Evolutionary conservation across 2,797 vertebrate species (phyloP).

Genomic region (Apogon talboti): DNA sequence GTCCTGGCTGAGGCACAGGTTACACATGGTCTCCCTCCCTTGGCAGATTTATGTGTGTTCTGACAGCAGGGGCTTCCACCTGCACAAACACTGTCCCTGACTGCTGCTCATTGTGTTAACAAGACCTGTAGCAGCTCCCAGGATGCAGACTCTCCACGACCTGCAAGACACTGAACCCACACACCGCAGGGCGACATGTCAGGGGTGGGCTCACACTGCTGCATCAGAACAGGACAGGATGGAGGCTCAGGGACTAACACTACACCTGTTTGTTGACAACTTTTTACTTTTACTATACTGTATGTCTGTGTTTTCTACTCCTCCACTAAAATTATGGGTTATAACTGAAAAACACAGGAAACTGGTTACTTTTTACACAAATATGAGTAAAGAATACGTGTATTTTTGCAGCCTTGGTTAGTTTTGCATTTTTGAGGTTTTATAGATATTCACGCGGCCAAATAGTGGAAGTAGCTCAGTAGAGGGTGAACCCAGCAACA

Average conservation of each 20-base stretch:
- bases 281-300: no score
- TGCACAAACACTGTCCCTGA: slow-evolving; percentile 91
- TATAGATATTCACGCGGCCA: background rate
- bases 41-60: slow-evolving; percentile 90
- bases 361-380: no score
- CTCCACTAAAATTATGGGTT: no score
- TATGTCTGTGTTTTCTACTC: no score
- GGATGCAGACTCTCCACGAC: slow-evolving; percentile 41
- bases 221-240: background rate
- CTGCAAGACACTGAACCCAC: slow-evolving; percentile 29
- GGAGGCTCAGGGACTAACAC: background rate
- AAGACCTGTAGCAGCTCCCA: slow-evolving; percentile 83
- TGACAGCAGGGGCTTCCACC: slow-evolving; percentile 88
- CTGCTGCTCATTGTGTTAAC: slow-evolving; percentile 90
- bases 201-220: background rate
- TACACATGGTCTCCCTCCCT: slow-evolving; percentile 78
- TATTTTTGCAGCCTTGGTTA: background rate
- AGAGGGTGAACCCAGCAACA: slow-evolving; percentile 9
- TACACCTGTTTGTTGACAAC: no score
- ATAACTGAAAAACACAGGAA: no score
- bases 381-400: no score
- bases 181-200: slow-evolving; percentile 27
- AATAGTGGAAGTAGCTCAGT: background rate
- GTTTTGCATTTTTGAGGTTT: slow-evolving; percentile 13
- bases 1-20: slow-evolving; percentile 68